A percentile compares a stretch with the other conserved stretches of the same genome.
Conservation (phyloP, 2,888 invertebrate genomes). For the Pharmacophagus antenor region DNA sequence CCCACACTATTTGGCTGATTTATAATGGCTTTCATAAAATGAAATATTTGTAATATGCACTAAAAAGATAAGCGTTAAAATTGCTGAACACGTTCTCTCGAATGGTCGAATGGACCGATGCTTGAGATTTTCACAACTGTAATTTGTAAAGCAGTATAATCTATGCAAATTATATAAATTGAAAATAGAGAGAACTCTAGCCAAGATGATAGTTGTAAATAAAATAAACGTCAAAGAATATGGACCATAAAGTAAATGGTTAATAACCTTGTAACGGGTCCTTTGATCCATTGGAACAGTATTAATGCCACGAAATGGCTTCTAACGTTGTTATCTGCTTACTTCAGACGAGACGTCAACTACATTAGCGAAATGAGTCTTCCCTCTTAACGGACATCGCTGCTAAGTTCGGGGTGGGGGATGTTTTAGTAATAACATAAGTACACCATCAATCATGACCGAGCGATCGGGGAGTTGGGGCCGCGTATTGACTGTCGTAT, state of each 20-base stretch:
- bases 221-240: not conserved
- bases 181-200: too few species aligned
- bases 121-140: too few species aligned
- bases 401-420: constrained; percentile 40
- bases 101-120: too few species aligned
- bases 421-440: constrained; percentile 53
- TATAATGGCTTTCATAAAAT: too few species aligned
- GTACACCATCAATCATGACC: constrained; percentile 72
- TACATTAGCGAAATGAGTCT: constrained; percentile 59
- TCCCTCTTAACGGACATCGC: constrained; percentile 40
- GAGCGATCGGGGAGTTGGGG: constrained; percentile 44
- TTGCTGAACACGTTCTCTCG: too few species aligned
- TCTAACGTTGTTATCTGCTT: constrained; percentile 57
- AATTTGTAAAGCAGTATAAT: too few species aligned
- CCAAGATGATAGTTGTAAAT: not conserved
- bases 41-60: too few species aligned
- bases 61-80: too few species aligned
- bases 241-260: constrained; percentile 28
- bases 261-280: constrained; percentile 38
- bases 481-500: too few species aligned
- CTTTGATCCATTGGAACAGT: constrained; percentile 39
- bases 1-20: too few species aligned
- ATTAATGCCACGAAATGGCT: constrained; percentile 40
- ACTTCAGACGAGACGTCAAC: constrained; percentile 52
- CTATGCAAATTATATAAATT: too few species aligned